Percentiles rank a stretch among this genome's conserved stretches.
These are phyloP conservation scores for Guaruba guarouba DNA, from an alignment of 2,113 vertebrate genomes.

Conservation along the genomic window DNA sequence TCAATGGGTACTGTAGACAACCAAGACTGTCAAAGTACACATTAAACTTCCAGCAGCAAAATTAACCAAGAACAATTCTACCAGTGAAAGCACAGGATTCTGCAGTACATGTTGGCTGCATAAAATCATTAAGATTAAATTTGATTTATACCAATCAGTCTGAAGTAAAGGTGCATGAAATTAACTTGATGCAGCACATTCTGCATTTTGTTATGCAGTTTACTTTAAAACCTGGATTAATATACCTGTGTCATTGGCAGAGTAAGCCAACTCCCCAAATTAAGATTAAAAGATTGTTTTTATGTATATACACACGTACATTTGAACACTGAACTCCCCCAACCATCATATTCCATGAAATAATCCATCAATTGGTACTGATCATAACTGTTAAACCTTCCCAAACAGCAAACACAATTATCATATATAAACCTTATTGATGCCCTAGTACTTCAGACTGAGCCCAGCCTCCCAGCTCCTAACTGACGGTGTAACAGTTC, in stretches of 20 bases:
- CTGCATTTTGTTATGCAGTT: background rate
- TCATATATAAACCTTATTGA: background rate
- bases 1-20: fast-evolving
- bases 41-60: background rate
- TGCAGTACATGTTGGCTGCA: background rate
- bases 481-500: background rate
- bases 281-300: background rate
- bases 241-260: background rate
- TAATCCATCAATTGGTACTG: background rate
- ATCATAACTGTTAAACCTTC: background rate
- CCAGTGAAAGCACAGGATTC: background rate
- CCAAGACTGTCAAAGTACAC: background rate
- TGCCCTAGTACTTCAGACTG: background rate
- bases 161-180: background rate
- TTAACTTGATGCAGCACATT: background rate
- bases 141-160: slow-evolving; percentile 16
- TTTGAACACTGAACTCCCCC: background rate
- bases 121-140: background rate
- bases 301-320: background rate
- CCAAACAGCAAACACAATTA: background rate
- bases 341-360: background rate
- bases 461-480: background rate
- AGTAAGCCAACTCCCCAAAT: background rate
- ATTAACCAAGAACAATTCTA: background rate
- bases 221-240: background rate